Evolutionary conservation across 2,888 invertebrate species (phyloP).

Genomic region (Agonopterix alstromeriana): DNA sequence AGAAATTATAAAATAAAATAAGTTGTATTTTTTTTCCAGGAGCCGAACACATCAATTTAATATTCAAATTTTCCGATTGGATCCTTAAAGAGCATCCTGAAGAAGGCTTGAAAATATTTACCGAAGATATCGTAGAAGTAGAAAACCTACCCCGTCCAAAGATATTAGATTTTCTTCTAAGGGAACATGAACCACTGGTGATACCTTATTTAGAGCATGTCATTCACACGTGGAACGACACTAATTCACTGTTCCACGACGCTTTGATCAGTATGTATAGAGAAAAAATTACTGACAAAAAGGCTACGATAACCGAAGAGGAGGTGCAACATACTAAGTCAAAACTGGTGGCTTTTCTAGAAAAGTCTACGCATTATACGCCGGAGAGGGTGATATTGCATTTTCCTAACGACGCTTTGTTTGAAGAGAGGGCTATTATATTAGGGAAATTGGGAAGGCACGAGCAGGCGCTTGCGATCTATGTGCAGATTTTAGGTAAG

Average conservation of each 20-base stretch:
- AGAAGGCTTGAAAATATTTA: conserved; percentile 93
- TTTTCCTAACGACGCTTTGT: conserved; percentile 89
- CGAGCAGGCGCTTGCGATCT: conserved; percentile 94
- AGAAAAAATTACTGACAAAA: conserved; percentile 79
- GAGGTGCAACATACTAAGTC: conserved; percentile 57
- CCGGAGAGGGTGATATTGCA: conserved; percentile 91
- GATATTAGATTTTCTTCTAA: conserved; percentile 91
- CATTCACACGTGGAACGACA: conserved; percentile 92
- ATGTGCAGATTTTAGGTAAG: conserved; percentile 87
- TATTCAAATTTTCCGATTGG: conserved; percentile 96
- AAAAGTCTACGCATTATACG: conserved; percentile 87
- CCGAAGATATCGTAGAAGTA: conserved; percentile 91
- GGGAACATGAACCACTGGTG: conserved; percentile 86
- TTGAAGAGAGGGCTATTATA: conserved; percentile 96
- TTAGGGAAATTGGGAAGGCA: conserved; percentile 93
- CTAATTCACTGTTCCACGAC: conserved; percentile 91
- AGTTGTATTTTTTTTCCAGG: conserved; percentile 54
- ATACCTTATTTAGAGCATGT: conserved; percentile 97
- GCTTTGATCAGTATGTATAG: conserved; percentile 92
- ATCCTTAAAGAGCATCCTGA: conserved; percentile 90
- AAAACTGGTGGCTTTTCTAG: conserved; percentile 86
- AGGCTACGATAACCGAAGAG: conserved; percentile 46
- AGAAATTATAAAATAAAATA: too few relatives aligned
- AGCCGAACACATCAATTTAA: conserved; percentile 87
- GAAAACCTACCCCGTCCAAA: conserved; percentile 92